These are phyloP conservation scores for Alosa alosa DNA, from an alignment of 2,113 vertebrate genomes.

Conservation along the genomic window DNA sequence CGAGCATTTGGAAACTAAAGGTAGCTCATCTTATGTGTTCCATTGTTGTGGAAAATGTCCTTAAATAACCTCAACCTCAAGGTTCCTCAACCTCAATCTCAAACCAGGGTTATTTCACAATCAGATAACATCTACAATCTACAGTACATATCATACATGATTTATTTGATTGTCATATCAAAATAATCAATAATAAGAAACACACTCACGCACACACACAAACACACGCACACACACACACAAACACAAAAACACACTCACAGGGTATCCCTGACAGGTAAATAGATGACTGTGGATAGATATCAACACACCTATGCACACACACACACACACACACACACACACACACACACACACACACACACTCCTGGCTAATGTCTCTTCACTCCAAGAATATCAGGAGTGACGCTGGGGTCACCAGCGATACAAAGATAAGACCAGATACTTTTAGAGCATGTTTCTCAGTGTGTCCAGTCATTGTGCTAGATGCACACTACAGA, in stretches of 20 bases:
- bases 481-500: background rate
- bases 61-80: too few relatives aligned
- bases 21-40: background rate
- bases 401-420: background rate
- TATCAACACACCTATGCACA: background rate
- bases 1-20: background rate
- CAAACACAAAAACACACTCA: background rate
- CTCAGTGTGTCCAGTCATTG: background rate
- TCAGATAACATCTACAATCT: background rate
- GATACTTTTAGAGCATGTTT: background rate
- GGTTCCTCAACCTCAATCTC: background rate
- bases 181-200: background rate
- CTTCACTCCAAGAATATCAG: background rate
- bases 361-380: background rate
- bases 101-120: background rate
- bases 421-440: background rate
- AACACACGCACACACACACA: too few relatives aligned
- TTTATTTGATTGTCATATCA: background rate
- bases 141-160: too few relatives aligned
- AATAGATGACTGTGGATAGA: background rate
- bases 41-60: background rate
- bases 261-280: background rate
- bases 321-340: background rate
- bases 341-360: conserved; percentile 26
- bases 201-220: too few relatives aligned